phyloP scores from a whole-genome alignment of 2,113 vertebrate genomes.

The Percina caprodes region DNA sequence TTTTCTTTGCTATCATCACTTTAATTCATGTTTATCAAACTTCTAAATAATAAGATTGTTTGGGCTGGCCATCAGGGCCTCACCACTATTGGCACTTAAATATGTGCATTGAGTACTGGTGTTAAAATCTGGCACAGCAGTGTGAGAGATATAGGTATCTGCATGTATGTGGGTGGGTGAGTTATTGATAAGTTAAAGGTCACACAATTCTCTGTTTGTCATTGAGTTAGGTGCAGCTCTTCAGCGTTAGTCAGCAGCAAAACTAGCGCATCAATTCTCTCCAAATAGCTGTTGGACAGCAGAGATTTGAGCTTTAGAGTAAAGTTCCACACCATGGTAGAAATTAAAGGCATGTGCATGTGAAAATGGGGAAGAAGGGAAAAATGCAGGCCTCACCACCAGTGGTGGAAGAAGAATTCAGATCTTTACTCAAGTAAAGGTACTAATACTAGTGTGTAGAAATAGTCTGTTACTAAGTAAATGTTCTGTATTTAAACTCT shows the following conservation, averaged over 20 bases:
- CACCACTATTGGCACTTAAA: conserved; percentile 29
- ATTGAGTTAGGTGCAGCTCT: background rate
- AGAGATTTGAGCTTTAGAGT: conserved; percentile 61
- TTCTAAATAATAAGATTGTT: conserved; percentile 9
- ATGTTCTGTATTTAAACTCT: too few relatives aligned
- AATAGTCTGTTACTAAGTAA: too few relatives aligned
- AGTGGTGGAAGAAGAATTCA: too few relatives aligned
- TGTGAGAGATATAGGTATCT: conserved; percentile 1
- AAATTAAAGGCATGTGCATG: conserved; percentile 76
- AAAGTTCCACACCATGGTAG: conserved; percentile 75
- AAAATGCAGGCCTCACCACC: conserved; percentile 62
- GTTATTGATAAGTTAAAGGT: background rate
- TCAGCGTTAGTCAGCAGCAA: conserved; percentile 5
- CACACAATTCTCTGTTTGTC: background rate
- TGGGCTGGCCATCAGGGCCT: background rate
- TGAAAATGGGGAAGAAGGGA: conserved; percentile 73
- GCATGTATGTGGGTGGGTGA: background rate
- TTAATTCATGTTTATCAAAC: background rate
- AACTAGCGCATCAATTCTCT: conserved; percentile 41
- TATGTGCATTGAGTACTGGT: conserved; percentile 13
- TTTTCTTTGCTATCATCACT: too few relatives aligned
- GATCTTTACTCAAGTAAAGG: too few relatives aligned
- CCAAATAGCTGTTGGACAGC: conserved; percentile 41
- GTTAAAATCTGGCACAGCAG: conserved; percentile 4
- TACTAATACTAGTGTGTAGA: too few relatives aligned